These are phyloP conservation scores for Dermatemys mawii DNA, from an alignment of 2,113 vertebrate species.

Conservation along the genomic window DNA sequence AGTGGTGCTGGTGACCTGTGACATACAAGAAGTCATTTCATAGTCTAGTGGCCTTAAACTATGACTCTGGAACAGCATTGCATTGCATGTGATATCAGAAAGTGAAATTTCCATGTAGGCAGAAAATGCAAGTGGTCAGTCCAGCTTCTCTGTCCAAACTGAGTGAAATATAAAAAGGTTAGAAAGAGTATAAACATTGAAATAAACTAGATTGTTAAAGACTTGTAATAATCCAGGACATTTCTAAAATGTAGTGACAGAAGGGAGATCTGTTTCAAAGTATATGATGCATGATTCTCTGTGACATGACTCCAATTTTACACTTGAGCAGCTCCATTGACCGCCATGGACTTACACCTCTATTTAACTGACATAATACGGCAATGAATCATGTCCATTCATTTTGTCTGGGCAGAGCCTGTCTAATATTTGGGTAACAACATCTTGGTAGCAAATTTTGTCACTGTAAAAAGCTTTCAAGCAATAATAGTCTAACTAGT, in stretches of 20 bases:
- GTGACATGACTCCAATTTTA: neutral
- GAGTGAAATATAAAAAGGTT: neutral
- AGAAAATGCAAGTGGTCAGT: neutral
- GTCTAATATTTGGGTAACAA: neutral
- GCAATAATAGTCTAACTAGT: neutral
- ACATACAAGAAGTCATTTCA: neutral
- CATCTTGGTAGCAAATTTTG: neutral
- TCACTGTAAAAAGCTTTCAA: neutral
- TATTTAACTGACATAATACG: neutral
- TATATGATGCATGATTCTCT: neutral
- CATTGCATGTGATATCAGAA: neutral
- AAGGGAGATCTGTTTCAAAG: neutral
- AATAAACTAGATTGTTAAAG: neutral
- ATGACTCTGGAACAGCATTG: neutral
- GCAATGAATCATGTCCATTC: neutral
- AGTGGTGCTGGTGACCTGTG: neutral
- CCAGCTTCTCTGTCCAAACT: neutral
- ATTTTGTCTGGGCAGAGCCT: neutral
- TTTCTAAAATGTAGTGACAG: neutral
- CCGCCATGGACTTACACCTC: neutral
- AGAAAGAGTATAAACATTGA: neutral
- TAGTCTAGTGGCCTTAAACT: neutral
- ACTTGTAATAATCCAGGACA: neutral
- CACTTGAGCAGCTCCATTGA: neutral
- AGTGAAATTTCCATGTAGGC: neutral